Conservation (phyloP, 2,888 invertebrate species). For the Panopea generosa region DNA sequence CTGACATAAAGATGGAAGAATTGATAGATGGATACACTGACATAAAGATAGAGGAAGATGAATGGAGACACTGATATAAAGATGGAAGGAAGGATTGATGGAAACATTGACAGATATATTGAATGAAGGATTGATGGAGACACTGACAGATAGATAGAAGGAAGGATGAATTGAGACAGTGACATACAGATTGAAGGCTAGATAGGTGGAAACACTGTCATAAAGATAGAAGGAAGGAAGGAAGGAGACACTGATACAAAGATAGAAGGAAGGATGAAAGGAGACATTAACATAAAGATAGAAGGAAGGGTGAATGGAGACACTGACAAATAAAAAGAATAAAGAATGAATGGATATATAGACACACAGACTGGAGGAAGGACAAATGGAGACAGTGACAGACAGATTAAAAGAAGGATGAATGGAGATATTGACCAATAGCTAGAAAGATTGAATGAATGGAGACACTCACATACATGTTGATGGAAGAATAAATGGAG, state of each 20-base stretch:
- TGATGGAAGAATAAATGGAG: constrained; percentile 4
- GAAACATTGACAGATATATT: not conserved
- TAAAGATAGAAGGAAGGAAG: constrained; percentile 6
- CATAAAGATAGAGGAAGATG: constrained; percentile 2
- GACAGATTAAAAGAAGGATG: constrained; percentile 4
- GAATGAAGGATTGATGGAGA: constrained; percentile 4
- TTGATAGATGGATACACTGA: constrained; percentile 7
- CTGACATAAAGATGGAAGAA: constrained; percentile 1
- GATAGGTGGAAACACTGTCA: constrained; percentile 6
- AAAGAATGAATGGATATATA: constrained; percentile 3
- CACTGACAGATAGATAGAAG: constrained; percentile 4
- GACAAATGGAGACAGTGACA: not conserved
- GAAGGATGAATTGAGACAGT: not conserved
- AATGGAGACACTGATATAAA: not conserved
- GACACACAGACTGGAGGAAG: constrained; percentile 1
- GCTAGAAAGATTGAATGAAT: constrained; percentile 1
- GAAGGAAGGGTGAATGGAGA: constrained; percentile 6
- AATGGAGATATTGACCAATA: not conserved
- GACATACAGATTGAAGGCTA: constrained; percentile 1
- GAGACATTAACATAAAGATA: not conserved
- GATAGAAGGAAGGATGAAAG: constrained; percentile 7
- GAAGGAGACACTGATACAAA: not conserved
- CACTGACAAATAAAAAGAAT: not conserved
- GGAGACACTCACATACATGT: too few species aligned
- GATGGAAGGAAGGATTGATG: constrained; percentile 9